A percentile compares a stretch with the other conserved stretches of the same genome.
phyloP scores from a whole-genome alignment of 2,113 vertebrate genomes.

The Pseudopodoces humilis region DNA sequence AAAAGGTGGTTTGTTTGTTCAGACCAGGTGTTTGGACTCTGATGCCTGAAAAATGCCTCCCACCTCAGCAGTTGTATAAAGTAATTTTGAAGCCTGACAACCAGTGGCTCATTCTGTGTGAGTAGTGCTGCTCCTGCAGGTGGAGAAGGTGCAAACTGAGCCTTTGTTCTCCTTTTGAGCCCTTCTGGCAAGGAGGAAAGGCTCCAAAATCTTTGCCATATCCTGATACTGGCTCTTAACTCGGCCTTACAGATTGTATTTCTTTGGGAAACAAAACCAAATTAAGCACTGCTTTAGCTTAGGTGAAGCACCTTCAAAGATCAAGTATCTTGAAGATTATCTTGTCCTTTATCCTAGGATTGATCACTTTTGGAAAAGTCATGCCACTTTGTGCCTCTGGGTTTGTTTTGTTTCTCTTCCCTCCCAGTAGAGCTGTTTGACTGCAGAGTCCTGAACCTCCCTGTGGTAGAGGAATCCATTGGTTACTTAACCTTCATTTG shows the following conservation, averaged over 20 bases:
- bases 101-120: accelerated
- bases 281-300: accelerated
- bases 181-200: not conserved
- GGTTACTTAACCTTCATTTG: not conserved
- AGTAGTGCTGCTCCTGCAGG: not conserved
- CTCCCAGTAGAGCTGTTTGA: not conserved
- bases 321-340: not conserved
- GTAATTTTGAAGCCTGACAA: not conserved
- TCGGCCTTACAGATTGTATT: not conserved
- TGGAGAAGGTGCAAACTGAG: not conserved
- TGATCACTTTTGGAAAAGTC: not conserved
- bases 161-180: not conserved
- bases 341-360: not conserved
- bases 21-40: not conserved
- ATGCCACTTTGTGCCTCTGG: not conserved
- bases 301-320: not conserved
- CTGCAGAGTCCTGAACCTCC: not conserved
- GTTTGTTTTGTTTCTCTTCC: not conserved
- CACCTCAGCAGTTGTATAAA: not conserved
- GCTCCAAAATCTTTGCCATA: not conserved
- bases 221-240: not conserved
- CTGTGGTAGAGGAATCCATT: not conserved
- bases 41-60: not conserved
- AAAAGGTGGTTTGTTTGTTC: not conserved
- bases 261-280: not conserved